These are phyloP conservation scores for Petrolisthes manimaculis DNA, from an alignment of 2,888 invertebrate species.

Conservation along the genomic window DNA sequence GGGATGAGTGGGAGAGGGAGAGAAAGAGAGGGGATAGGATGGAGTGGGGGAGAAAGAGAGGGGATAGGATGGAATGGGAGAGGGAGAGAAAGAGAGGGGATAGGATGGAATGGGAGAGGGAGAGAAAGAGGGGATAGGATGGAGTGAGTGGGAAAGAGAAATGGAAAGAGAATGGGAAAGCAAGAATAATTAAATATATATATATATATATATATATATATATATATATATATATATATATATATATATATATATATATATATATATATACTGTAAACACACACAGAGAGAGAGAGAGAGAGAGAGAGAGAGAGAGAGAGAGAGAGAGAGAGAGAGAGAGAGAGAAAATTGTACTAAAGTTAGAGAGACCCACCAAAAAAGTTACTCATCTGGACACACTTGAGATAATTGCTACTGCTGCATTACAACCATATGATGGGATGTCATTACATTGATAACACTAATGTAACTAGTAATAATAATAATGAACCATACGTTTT, in stretches of 20 bases:
- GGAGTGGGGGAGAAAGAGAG: background rate
- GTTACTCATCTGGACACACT: background rate
- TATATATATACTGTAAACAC: background rate
- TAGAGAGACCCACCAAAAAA: conserved; percentile 7
- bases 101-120: no score
- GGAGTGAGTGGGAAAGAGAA: background rate
- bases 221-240: background rate
- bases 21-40: background rate
- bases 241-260: background rate
- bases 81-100: background rate
- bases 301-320: background rate
- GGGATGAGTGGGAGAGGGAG: background rate
- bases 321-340: background rate
- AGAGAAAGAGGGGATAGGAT: background rate
- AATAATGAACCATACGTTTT: background rate
- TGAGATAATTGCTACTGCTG: background rate
- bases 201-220: background rate
- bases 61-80: background rate
- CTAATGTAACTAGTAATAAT: no score
- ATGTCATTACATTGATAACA: no score
- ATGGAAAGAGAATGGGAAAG: background rate
- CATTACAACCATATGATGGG: background rate
- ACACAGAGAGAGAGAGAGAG: conserved; percentile 17
- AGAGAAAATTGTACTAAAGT: background rate
- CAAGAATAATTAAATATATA: no score